Evolutionary conservation across 2,797 vertebrate genomes (phyloP).

Genomic region (Caiman crocodilus): DNA sequence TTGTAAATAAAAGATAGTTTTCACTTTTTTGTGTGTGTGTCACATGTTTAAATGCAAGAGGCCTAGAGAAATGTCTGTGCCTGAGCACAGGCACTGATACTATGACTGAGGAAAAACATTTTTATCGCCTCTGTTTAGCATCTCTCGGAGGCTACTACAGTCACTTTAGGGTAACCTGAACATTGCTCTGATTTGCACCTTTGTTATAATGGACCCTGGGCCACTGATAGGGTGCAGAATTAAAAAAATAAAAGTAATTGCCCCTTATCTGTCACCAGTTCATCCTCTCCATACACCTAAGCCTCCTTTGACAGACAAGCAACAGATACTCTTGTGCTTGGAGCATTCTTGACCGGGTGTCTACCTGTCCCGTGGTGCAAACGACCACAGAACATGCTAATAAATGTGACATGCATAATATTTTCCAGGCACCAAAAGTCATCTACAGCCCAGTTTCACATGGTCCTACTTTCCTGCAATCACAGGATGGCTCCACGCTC

Average conservation of each 20-base stretch:
- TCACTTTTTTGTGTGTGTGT: neutral
- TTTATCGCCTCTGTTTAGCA: too few species aligned
- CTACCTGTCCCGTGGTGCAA: neutral
- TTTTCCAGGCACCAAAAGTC: too few species aligned
- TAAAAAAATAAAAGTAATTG: neutral
- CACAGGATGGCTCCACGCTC: too few species aligned
- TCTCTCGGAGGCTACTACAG: neutral
- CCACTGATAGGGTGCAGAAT: neutral
- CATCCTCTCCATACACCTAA: neutral
- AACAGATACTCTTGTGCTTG: neutral
- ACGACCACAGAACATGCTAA: neutral
- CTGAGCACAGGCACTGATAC: neutral
- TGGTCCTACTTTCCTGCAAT: too few species aligned
- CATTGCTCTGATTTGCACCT: neutral
- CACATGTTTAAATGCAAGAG: neutral
- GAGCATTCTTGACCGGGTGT: neutral
- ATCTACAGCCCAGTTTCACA: too few species aligned
- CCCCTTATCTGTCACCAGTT: neutral
- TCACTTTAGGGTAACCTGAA: neutral
- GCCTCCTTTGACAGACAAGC: neutral
- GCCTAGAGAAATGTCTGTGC: neutral
- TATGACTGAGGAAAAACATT: neutral
- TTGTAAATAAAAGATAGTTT: neutral
- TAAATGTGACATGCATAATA: too few species aligned
- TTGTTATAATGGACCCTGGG: neutral